Evolutionary conservation across 1,140 invertebrate species (phyloP), one percentile per base, ranked within the genome.

Genomic region (Palaemon carinicauda): DNA sequence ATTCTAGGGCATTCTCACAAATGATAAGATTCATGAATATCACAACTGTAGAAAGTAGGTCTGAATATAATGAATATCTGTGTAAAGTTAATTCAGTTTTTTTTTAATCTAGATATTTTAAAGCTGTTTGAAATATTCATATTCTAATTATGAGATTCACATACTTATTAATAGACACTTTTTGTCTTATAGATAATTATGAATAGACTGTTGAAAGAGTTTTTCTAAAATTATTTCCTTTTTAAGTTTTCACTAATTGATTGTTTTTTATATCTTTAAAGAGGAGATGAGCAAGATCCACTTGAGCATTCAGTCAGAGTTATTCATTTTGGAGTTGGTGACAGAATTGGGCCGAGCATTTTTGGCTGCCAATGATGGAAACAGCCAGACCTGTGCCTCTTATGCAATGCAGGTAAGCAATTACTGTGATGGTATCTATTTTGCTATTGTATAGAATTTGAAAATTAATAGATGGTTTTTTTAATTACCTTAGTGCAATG

Each of bases 401-500:
- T 89, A 88, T 78, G 87, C 89, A 29, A 86, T 89, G 84, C 87
- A 89, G 80, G 89, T 88, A 78, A 21, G 65, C 41, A 41, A 12
- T 41, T 41, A 4, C 41, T 41, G 41, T 4, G 0, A 12, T 41
- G 7, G 41, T 9, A 1, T 41, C 7, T 41, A 41, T 17, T 53
- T 51, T 75, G n/a, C n/a, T n/a, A n/a, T 60, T 53, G 65, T 65
- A 41, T n/a, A 17, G 21, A 29, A 92, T 91, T 80, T 91, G 92
- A 24, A 92, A 92, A 88, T 86, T 92, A 31, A 90, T 92, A 71
- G 90, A n/a, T n/a, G n/a, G n/a, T n/a, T 91, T 52, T 77, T 91
- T 69, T 91, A 94, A 50, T 93, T 93, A 88, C 94, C 95, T 87
- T 93, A 95, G 75, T 93, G 95, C 65, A 89, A 88, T 3, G 87